Evolutionary conservation across 2,888 invertebrate genomes (phyloP), one percentile per base, ranked within the genome.

Genomic region (Synergus gifuensis): DNA sequence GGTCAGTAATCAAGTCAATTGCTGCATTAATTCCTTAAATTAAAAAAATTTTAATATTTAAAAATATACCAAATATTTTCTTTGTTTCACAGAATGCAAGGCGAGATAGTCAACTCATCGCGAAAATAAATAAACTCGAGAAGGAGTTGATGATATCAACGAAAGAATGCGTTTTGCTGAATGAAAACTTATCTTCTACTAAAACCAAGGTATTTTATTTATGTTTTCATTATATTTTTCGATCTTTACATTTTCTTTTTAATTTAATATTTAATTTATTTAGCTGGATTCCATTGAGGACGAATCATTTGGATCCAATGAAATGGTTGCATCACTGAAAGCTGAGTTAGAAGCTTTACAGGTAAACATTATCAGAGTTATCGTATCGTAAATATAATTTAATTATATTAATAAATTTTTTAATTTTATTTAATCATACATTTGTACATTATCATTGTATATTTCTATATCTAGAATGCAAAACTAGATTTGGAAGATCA

Each of bases 241-340:
- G 14, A 18, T n/a, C 12, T 22, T 76, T 18, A 22, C 36, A 28
- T 49, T 22, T 49, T 60, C 54, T 12, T 46, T 22, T 28, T 76
- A 14, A 28, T 36, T 76, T 54, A 40, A 9, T 28, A n/a, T 63
- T 67, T 49, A 7, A 63, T 78, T 79, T 76, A 78, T 85, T 76
- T 28, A 90, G 90, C 86, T 95, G 83, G 93, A 94, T 36, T 94
- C 95, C 79, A 95, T 95, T 78, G 95, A 96, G 91, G 95, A 96
- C 88, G 95, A 94, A 90, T 95, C 96, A 16, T 95, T 95, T 89
- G 95, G 95, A 42, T 95, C 95, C 85, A 95, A 95, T 87, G 96
- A 96, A 88, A 95, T 95, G 94, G 95, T 96, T 3, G 93, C 93
- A 66, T 94, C 95, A 1, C 91, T 97, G 58, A 95, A 95, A 88